These are phyloP conservation scores for Cylas formicarius DNA, from an alignment of 1,140 invertebrate genomes.

Conservation along the genomic window DNA sequence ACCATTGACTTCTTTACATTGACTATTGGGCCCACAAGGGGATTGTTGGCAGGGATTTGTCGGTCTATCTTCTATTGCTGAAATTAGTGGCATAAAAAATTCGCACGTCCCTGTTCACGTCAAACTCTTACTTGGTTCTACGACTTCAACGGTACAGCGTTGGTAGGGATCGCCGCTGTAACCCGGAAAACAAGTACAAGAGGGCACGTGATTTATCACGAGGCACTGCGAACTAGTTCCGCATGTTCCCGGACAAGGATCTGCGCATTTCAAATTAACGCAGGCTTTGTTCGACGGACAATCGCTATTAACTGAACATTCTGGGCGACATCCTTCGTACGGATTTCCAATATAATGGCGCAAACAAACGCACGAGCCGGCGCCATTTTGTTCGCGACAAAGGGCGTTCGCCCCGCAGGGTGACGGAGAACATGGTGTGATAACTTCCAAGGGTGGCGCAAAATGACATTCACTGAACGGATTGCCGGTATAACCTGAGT, in stretches of 20 bases:
- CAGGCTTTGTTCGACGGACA: constrained; percentile 66
- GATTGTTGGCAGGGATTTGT: constrained; percentile 53
- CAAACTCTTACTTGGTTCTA: constrained; percentile 36
- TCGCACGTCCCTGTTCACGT: constrained; percentile 33
- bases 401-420: constrained; percentile 68
- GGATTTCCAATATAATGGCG: constrained; percentile 57
- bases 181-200: constrained; percentile 60
- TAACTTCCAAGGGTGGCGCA: constrained; percentile 25
- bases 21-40: constrained; percentile 60
- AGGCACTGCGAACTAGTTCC: constrained; percentile 66
- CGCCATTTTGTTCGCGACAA: constrained; percentile 57
- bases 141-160: constrained; percentile 39
- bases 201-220: constrained; percentile 64
- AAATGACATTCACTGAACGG: constrained; percentile 44
- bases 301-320: constrained; percentile 65
- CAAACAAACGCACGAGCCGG: constrained; percentile 61
- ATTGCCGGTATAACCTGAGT: constrained; percentile 54
- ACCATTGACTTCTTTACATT: constrained; percentile 48
- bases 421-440: constrained; percentile 56
- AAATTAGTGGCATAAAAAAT: constrained; percentile 40
- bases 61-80: constrained; percentile 44
- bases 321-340: constrained; percentile 62
- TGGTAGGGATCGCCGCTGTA: constrained; percentile 66
- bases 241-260: constrained; percentile 72
- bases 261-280: constrained; percentile 63